phyloP scores from a whole-genome alignment of 1,140 invertebrate genomes.

The Delia radicum region DNA sequence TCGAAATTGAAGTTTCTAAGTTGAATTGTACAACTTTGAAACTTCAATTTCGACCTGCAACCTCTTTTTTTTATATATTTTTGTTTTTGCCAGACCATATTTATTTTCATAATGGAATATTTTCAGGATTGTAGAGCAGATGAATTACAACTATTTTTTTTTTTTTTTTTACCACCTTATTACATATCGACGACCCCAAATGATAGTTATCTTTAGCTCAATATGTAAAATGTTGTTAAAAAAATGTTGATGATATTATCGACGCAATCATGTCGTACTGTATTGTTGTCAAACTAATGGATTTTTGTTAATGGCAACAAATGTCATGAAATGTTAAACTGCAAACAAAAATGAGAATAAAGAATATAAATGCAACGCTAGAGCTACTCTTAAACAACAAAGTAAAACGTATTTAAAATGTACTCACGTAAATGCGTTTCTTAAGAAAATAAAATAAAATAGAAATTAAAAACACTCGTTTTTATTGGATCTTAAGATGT shows the following conservation, averaged over 20 bases:
- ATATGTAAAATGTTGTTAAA: slow-evolving; percentile 12
- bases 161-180: too few relatives aligned
- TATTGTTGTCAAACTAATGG: slow-evolving; percentile 24
- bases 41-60: too few relatives aligned
- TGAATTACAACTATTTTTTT: too few relatives aligned
- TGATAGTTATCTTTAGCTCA: slow-evolving; percentile 13
- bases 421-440: background rate
- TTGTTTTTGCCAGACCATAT: too few relatives aligned
- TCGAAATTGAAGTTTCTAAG: too few relatives aligned
- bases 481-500: background rate
- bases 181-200: too few relatives aligned
- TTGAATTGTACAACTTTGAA: too few relatives aligned
- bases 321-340: slow-evolving; percentile 18
- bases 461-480: slow-evolving; percentile 4
- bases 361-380: background rate
- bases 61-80: too few relatives aligned
- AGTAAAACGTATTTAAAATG: background rate
- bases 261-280: slow-evolving; percentile 17
- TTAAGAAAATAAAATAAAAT: background rate
- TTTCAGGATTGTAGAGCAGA: too few relatives aligned
- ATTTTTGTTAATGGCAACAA: slow-evolving; percentile 22
- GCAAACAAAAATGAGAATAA: background rate
- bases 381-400: too few relatives aligned
- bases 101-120: too few relatives aligned
- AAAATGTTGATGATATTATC: slow-evolving; percentile 13